These are phyloP conservation scores for Zaprionus vittiger DNA, from an alignment of 1,140 invertebrate genomes.

Conservation along the genomic window DNA sequence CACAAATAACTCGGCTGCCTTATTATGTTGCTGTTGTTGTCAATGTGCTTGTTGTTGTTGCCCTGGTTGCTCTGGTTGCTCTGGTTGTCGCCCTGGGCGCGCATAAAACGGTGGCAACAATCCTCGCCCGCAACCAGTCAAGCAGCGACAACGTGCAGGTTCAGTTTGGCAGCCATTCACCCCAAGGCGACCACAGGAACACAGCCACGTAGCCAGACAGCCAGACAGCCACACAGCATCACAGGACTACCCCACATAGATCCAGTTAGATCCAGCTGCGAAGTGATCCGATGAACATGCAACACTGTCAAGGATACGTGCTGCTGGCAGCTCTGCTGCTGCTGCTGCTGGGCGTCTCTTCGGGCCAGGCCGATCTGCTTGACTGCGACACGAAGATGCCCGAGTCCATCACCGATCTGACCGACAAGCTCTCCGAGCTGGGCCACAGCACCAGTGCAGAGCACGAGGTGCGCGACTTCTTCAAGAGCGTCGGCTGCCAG, in stretches of 20 bases:
- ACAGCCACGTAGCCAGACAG: conserved; percentile 8
- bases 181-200: conserved; percentile 14
- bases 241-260: background rate
- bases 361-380: conserved; percentile 56
- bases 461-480: conserved; percentile 75
- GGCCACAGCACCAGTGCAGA: conserved; percentile 58
- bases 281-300: conserved; percentile 33
- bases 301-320: conserved; percentile 27
- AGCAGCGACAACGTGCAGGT: conserved; percentile 40
- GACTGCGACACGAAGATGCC: conserved; percentile 73
- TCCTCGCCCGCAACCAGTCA: conserved; percentile 42
- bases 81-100: conserved; percentile 7
- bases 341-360: conserved; percentile 23
- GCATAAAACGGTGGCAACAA: conserved; percentile 34
- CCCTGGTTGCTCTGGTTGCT: background rate
- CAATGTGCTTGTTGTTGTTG: background rate
- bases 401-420: conserved; percentile 45
- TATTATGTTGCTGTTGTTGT: conserved; percentile 17
- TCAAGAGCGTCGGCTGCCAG: conserved; percentile 75
- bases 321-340: conserved; percentile 41
- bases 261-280: too few relatives aligned
- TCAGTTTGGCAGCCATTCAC: conserved; percentile 49
- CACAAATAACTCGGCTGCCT: conserved; percentile 28
- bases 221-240: background rate
- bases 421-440: conserved; percentile 55